Percentiles rank a stretch among this genome's conserved stretches.
Conservation (phyloP, 2,888 invertebrate species). For the Microplitis manilae region DNA sequence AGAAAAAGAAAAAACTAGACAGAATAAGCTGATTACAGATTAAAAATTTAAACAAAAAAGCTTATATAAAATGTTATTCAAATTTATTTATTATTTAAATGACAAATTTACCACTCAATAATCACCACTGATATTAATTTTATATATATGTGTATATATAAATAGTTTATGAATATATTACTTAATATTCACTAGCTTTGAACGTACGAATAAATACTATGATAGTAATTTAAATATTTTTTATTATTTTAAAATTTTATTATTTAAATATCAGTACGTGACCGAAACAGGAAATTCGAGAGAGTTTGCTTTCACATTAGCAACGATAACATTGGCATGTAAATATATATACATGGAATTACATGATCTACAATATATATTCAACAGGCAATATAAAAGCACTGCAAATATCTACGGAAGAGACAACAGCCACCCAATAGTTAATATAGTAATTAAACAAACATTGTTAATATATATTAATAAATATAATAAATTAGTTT, state of each 20-base stretch:
- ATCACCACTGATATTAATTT: not conserved
- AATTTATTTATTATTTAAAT: not conserved
- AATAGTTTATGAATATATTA: not conserved
- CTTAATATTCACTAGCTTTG: not conserved
- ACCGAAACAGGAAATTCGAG: slow-evolving; percentile 16
- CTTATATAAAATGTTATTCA: not conserved
- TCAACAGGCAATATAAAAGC: not conserved
- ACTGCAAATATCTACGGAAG: slow-evolving; percentile 9
- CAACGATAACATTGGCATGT: slow-evolving; percentile 19
- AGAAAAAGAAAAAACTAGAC: slow-evolving; percentile 10
- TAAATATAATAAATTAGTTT: not conserved
- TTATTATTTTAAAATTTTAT: not conserved
- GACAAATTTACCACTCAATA: not conserved
- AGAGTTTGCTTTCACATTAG: slow-evolving; percentile 24
- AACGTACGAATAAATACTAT: not conserved
- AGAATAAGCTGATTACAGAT: slow-evolving; percentile 12
- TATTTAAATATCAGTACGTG: not conserved
- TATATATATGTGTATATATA: not conserved
- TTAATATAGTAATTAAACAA: no score
- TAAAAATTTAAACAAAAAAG: not conserved
- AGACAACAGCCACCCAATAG: not conserved
- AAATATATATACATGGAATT: slow-evolving; percentile 18
- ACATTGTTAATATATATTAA: not conserved
- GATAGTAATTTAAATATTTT: slow-evolving; percentile 3
- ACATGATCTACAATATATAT: slow-evolving; percentile 1